Evolutionary conservation across 2,797 vertebrate species (phyloP).

Genomic region (Ptychobarbus kaznakovi): DNA sequence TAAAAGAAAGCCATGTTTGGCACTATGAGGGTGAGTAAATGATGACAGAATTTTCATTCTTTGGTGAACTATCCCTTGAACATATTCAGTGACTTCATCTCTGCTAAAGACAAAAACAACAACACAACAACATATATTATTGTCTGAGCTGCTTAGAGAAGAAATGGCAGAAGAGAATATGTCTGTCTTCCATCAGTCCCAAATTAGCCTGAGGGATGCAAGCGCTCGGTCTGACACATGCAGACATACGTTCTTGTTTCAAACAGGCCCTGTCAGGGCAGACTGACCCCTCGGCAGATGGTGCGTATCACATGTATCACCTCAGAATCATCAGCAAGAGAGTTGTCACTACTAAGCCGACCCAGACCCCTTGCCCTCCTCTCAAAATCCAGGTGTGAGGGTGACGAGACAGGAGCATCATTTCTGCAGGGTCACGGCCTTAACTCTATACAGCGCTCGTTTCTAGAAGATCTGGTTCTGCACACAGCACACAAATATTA

Average conservation of each 20-base stretch:
- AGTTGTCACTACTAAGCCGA: conserved; percentile 44
- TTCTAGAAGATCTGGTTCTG: conserved; percentile 24
- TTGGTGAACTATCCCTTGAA: background rate
- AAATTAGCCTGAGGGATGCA: conserved; percentile 39
- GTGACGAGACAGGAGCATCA: conserved; percentile 3
- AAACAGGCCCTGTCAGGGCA: conserved; percentile 41
- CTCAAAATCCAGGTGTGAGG: conserved; percentile 35
- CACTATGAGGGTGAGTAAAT: background rate
- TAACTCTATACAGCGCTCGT: conserved; percentile 3
- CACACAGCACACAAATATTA: conserved; percentile 25
- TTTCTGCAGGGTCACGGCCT: conserved; percentile 14
- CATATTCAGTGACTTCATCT: background rate
- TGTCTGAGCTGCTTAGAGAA: background rate
- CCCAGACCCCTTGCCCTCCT: conserved; percentile 10
- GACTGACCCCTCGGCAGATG: conserved; percentile 45
- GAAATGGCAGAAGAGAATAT: conserved; percentile 12
- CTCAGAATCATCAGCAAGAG: conserved; percentile 40
- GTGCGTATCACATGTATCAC: conserved; percentile 41
- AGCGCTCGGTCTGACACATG: conserved; percentile 28
- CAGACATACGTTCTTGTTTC: conserved; percentile 36
- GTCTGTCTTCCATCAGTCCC: conserved; percentile 32
- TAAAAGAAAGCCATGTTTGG: background rate
- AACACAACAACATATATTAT: background rate
- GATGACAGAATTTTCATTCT: background rate
- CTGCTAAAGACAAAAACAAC: background rate